phyloP scores from a whole-genome alignment of 2,113 vertebrate species.

The Cyprinodon variegatus region DNA sequence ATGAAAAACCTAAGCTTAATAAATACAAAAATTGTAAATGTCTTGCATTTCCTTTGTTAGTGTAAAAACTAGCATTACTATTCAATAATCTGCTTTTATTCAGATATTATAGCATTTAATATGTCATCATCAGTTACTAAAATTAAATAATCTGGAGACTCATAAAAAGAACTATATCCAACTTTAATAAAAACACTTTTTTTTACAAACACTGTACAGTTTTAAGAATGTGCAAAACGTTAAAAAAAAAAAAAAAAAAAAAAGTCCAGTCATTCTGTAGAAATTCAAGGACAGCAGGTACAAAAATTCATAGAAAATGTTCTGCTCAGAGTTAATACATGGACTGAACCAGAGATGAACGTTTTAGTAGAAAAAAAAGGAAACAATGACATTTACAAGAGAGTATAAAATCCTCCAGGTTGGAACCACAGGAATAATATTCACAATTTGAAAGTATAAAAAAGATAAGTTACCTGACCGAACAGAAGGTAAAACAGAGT shows the following conservation, averaged over 20 bases:
- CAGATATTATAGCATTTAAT: too few relatives aligned
- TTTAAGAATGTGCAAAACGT: constrained; percentile 67
- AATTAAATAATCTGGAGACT: constrained; percentile 5
- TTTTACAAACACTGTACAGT: constrained; percentile 67
- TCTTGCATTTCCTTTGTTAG: too few relatives aligned
- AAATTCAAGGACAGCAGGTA: neutral
- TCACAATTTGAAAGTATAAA: constrained; percentile 29
- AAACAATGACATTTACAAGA: constrained; percentile 8
- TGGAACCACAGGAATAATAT: constrained; percentile 2
- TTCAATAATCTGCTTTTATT: too few relatives aligned
- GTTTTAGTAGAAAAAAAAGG: constrained; percentile 21
- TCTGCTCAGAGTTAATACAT: constrained; percentile 18
- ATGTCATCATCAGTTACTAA: neutral
- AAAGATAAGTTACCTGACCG: constrained; percentile 22
- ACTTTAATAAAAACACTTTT: constrained; percentile 66
- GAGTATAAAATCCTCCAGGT: constrained; percentile 9
- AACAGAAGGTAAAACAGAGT: constrained; percentile 6
- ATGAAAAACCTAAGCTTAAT: too few relatives aligned
- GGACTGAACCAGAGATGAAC: constrained; percentile 16
- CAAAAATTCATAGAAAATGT: constrained; percentile 24
- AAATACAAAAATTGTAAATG: too few relatives aligned
- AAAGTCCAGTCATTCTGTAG: constrained; percentile 38
- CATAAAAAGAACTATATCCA: constrained; percentile 46
- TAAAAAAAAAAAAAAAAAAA: constrained; percentile 52
- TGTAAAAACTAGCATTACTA: too few relatives aligned